Conservation (phyloP, 1,140 invertebrate species). For the Spodoptera litura region DNA sequence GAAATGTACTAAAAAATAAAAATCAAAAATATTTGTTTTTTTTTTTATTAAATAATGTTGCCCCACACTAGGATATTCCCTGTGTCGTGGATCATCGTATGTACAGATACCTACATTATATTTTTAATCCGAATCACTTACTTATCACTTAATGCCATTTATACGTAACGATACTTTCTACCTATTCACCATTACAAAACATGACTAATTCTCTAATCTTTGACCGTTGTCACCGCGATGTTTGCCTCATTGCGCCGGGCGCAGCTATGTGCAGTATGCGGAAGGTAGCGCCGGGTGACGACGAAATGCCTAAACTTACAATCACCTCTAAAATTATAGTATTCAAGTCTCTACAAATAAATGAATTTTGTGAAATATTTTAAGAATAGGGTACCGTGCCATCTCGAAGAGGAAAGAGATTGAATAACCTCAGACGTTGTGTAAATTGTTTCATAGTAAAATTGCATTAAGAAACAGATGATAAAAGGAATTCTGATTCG, state of each 20-base stretch:
- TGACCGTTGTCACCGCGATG: slow-evolving; percentile 64
- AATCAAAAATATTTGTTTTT: no score
- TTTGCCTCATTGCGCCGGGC: slow-evolving; percentile 67
- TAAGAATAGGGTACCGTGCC: slow-evolving; percentile 13
- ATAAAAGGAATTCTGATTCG: no score
- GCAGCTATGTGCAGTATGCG: slow-evolving; percentile 74
- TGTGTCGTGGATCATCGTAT: no score
- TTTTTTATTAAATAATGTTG: no score
- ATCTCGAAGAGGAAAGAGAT: slow-evolving; percentile 6
- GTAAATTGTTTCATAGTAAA: slow-evolving; percentile 8
- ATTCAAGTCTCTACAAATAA: slow-evolving; percentile 26
- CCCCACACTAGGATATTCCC: no score
- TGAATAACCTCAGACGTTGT: slow-evolving; percentile 22
- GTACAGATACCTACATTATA: no score
- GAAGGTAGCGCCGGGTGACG: slow-evolving; percentile 58
- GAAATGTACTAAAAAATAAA: no score
- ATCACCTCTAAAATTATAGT: slow-evolving; percentile 57
- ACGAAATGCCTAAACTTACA: slow-evolving; percentile 40
- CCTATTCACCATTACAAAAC: background rate
- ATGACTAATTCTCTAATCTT: slow-evolving; percentile 53
- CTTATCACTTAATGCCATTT: background rate
- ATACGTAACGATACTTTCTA: background rate
- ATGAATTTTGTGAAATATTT: slow-evolving; percentile 26
- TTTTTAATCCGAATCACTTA: no score
- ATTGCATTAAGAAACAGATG: background rate